Percentiles rank a stretch among this genome's conserved stretches.
Evolutionary conservation across 1,140 invertebrate species (phyloP).

Genomic region (Drosophila equinoxialis): DNA sequence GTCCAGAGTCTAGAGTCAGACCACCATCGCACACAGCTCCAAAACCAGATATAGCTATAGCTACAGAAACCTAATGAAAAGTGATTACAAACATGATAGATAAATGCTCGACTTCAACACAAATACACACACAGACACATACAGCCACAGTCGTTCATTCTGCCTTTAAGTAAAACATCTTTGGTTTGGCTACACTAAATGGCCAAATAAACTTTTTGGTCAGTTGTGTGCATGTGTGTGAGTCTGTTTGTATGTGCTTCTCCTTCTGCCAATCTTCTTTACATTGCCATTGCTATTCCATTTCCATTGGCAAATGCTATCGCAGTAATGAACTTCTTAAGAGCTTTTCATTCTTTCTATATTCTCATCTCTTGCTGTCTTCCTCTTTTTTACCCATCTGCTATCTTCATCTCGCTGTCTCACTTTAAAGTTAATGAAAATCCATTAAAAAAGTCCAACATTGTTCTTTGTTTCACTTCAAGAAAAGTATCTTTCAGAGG

Average conservation of each 20-base stretch:
- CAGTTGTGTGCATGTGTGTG: conserved; percentile 20
- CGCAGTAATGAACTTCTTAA: conserved; percentile 80
- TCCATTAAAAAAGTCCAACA: conserved; percentile 78
- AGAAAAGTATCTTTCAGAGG: conserved; percentile 10
- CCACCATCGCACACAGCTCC: background rate
- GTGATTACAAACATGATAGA: conserved; percentile 82
- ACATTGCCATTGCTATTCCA: background rate
- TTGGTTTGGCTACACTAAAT: conserved; percentile 70
- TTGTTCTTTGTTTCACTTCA: conserved; percentile 44
- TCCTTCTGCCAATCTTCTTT: background rate
- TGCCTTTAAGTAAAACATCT: conserved; percentile 73
- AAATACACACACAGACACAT: conserved; percentile 8
- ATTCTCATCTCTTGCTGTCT: background rate
- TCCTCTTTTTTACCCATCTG: background rate
- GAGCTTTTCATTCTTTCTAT: conserved; percentile 65
- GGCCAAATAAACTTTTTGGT: conserved; percentile 79
- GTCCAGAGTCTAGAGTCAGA: conserved; percentile 19
- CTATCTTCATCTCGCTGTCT: conserved; percentile 22
- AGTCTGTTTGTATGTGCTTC: background rate
- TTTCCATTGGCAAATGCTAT: conserved; percentile 55
- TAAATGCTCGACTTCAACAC: conserved; percentile 52
- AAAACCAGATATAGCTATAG: conserved; percentile 8
- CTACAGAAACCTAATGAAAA: conserved; percentile 79
- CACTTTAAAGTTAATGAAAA: conserved; percentile 71
- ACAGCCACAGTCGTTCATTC: conserved; percentile 11